These are phyloP conservation scores for Cosmia trapezina DNA, from an alignment of 2,888 invertebrate genomes.

Conservation along the genomic window DNA sequence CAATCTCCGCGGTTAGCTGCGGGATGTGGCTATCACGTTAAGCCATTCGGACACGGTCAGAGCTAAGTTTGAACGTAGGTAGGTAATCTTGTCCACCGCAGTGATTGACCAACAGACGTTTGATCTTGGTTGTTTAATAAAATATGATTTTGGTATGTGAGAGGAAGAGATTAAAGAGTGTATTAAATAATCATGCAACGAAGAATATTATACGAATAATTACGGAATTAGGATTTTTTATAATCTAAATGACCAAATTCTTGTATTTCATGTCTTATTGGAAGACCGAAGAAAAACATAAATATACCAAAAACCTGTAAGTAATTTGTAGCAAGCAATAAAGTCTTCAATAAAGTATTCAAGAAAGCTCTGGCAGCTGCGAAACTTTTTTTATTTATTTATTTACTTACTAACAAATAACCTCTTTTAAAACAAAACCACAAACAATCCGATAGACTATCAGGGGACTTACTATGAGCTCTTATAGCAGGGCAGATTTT, in stretches of 20 bases:
- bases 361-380: neutral
- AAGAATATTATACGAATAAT: neutral
- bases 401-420: neutral
- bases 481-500: no score
- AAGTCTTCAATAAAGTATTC: neutral
- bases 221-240: neutral
- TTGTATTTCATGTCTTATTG: neutral
- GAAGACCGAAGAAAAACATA: neutral
- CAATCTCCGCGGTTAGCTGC: slow-evolving; percentile 33
- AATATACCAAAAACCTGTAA: neutral
- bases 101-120: neutral
- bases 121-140: neutral
- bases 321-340: neutral
- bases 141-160: neutral
- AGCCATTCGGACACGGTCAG: neutral
- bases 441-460: neutral
- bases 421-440: neutral
- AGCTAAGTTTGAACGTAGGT: neutral
- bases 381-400: no score
- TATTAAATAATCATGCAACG: neutral
- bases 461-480: no score
- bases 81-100: slow-evolving; percentile 27
- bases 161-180: neutral
- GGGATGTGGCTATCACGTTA: slow-evolving; percentile 9
- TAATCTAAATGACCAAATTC: neutral